Evolutionary conservation across 2,888 invertebrate genomes (phyloP).

Genomic region (Melanotus villosus): DNA sequence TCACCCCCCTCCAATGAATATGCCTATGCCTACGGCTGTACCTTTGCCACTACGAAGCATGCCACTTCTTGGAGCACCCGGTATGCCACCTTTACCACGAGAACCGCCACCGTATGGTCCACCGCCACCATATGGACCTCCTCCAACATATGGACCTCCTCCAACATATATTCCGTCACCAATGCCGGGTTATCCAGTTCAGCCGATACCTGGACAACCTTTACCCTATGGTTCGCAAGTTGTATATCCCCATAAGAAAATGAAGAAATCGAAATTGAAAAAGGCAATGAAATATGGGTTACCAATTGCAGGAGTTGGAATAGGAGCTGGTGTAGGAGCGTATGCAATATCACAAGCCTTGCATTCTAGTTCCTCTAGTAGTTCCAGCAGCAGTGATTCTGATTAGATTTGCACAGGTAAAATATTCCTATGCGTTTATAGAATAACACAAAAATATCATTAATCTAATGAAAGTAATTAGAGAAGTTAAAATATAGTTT

Average conservation of each 20-base stretch:
- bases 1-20: background rate
- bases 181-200: conserved; percentile 39
- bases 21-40: background rate
- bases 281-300: conserved; percentile 68
- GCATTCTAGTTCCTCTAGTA: background rate
- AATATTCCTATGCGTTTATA: too few relatives aligned
- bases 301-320: conserved; percentile 67
- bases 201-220: conserved; percentile 21
- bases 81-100: background rate
- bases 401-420: background rate
- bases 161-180: conserved; percentile 22
- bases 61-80: background rate
- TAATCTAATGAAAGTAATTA: too few relatives aligned
- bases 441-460: too few relatives aligned
- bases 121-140: conserved; percentile 6
- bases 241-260: conserved; percentile 36
- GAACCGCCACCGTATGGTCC: background rate
- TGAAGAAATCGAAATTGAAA: conserved; percentile 55
- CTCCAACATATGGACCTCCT: background rate
- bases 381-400: background rate
- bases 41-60: background rate
- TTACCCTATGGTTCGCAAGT: conserved; percentile 22
- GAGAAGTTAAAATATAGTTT: too few relatives aligned
- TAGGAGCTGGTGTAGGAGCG: conserved; percentile 71
- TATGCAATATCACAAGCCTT: conserved; percentile 4